A percentile compares a stretch with the other conserved stretches of the same genome.
phyloP scores from a whole-genome alignment of 2,888 invertebrate genomes.

The Drosophila anomelani region DNA sequence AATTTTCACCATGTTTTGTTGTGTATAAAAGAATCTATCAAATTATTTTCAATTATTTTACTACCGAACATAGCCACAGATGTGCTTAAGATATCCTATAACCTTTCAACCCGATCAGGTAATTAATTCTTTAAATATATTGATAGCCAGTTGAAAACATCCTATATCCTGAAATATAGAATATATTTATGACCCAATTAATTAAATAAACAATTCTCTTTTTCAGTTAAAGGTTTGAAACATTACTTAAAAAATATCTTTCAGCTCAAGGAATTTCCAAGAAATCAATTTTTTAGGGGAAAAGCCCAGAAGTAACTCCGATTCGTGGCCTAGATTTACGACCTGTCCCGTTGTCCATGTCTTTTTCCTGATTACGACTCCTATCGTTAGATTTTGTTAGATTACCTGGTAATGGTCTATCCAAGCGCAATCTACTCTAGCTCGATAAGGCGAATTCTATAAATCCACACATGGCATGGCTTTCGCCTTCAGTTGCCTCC shows the following conservation, averaged over 20 bases:
- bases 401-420: constrained; percentile 33
- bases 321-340: constrained; percentile 24
- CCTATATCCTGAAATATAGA: too few species aligned
- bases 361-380: constrained; percentile 21
- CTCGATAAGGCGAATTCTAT: constrained; percentile 38
- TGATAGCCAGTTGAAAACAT: too few species aligned
- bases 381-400: constrained; percentile 19
- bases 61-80: too few species aligned
- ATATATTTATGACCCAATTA: too few species aligned
- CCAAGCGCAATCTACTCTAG: constrained; percentile 22
- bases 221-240: too few species aligned
- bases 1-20: too few species aligned
- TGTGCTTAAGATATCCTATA: too few species aligned
- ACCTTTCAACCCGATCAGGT: too few species aligned
- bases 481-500: constrained; percentile 49
- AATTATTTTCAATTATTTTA: too few species aligned
- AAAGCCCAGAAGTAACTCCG: not conserved
- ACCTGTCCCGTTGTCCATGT: constrained; percentile 10
- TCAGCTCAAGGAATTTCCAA: not conserved
- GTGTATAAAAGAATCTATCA: too few species aligned
- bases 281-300: not conserved
- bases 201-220: too few species aligned
- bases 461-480: constrained; percentile 12
- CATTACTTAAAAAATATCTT: not conserved
- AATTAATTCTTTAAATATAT: too few species aligned